Evolutionary conservation across 2,888 invertebrate species (phyloP), one percentile per base, ranked within the genome.

Genomic region (Zaprionus lineosus): DNA sequence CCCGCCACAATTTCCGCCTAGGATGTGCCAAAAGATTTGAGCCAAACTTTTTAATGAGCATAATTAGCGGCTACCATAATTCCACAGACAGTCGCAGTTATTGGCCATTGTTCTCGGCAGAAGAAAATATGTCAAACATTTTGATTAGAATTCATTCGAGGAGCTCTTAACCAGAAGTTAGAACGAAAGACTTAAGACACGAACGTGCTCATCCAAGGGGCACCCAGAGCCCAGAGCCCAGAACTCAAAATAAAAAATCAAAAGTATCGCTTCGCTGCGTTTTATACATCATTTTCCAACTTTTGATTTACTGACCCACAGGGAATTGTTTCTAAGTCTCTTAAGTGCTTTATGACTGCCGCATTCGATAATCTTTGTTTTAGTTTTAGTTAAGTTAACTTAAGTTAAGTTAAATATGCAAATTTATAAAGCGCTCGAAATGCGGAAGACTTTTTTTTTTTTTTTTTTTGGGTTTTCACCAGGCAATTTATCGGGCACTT

Each of bases 1-100:
- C 43, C 37, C 61, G 74, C 56, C 78, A 86, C 69, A 86, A 79
- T 79, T 83, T 86, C 82, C 82, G 81, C 85, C 86, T 86, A 86
- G 79, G 79, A 79, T 86, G 85, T 86, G 84, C 52, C 60, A 51
- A 62, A 81, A 66, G 59, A 40, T 55, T 65, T 65, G 57, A 4
- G 29, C 61, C 62, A 56, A 37, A 53, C 69, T 64, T 69, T 86
- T 76, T 86, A 86, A 83, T 83, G 86, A 86, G 65, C 66, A 74
- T 84, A 86, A 83, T 86, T 86, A 85, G 81, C 57, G 46, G 56
- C 55, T 48, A 59, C 59, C 43, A 50, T 52, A 47, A 61, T 44
- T 52, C 57, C 41, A 69, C n/a, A n/a, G n/a, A n/a, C n/a, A 55
- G 57, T 57, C 26, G 62, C 68, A 74, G 81, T 85, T 81, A 81